A percentile compares a stretch with the other conserved stretches of the same genome.
Evolutionary conservation across 2,113 vertebrate genomes (phyloP).

Genomic region (Datnioides undecimradiatus): DNA sequence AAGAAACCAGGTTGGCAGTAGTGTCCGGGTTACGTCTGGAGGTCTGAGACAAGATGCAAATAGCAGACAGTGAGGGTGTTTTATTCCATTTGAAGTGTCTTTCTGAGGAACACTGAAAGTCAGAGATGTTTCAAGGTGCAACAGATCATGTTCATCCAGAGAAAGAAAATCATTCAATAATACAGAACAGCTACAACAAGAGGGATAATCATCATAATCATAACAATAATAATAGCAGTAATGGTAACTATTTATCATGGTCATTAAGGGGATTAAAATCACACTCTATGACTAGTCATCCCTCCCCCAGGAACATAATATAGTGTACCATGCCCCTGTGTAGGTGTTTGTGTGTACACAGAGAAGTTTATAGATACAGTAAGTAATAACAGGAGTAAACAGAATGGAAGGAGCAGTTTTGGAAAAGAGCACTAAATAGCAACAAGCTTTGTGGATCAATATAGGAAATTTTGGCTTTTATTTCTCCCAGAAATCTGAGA

Average conservation of each 20-base stretch:
- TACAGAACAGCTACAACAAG: slow-evolving; percentile 77
- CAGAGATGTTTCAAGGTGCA: slow-evolving; percentile 67
- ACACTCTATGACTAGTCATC: slow-evolving; percentile 68
- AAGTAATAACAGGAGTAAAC: slow-evolving; percentile 62
- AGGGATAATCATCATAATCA: slow-evolving; percentile 76
- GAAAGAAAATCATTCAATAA: slow-evolving; percentile 78
- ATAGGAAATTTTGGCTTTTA: slow-evolving; percentile 79
- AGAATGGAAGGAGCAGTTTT: slow-evolving; percentile 56
- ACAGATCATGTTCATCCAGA: slow-evolving; percentile 67
- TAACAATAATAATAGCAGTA: slow-evolving; percentile 80
- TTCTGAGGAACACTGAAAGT: slow-evolving; percentile 69
- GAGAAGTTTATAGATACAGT: slow-evolving; percentile 70
- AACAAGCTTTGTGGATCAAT: slow-evolving; percentile 70
- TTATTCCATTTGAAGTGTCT: slow-evolving; percentile 61
- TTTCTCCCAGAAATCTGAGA: slow-evolving; percentile 82
- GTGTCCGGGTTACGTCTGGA: slow-evolving; percentile 48
- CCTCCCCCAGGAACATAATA: slow-evolving; percentile 61
- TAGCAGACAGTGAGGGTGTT: slow-evolving; percentile 40
- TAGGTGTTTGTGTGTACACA: slow-evolving; percentile 66
- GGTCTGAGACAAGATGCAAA: slow-evolving; percentile 42
- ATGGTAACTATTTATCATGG: slow-evolving; percentile 76
- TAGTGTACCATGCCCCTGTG: slow-evolving; percentile 68
- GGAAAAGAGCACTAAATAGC: slow-evolving; percentile 71
- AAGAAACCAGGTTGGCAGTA: slow-evolving; percentile 47
- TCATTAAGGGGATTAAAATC: slow-evolving; percentile 71